Evolutionary conservation across 30 jellyfish, hydroid and myxozoan genomes (phyloP).

Genomic region (Chironex yamaguchii): DNA sequence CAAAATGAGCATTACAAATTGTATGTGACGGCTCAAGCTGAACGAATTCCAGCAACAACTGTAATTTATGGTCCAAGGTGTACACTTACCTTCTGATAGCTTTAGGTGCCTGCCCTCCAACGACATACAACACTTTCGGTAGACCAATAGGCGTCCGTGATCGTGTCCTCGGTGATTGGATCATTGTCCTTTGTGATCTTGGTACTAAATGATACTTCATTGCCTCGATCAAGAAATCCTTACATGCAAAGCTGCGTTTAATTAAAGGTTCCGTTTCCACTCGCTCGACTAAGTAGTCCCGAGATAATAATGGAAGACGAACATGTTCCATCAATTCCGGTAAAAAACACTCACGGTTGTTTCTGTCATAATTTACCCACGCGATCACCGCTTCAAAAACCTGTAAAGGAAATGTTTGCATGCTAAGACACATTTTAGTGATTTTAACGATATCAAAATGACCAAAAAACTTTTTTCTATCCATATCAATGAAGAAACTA

Average conservation of each 20-base stretch:
- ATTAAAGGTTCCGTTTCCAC: constrained; percentile 93
- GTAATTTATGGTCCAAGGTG: no score
- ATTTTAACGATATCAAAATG: no score
- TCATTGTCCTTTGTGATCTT: constrained; percentile 89
- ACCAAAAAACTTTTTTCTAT: no score
- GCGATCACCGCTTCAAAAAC: constrained; percentile 92
- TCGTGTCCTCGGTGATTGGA: constrained; percentile 89
- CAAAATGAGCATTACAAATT: no score
- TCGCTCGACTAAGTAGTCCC: constrained; percentile 95
- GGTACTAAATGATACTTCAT: constrained; percentile 94
- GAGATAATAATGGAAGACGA: constrained; percentile 95
- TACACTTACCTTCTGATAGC: constrained; percentile 92
- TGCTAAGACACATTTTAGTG: no score
- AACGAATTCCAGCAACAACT: no score
- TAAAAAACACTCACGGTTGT: constrained; percentile 66
- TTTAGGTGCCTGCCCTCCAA: constrained; percentile 99
- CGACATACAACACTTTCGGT: constrained; percentile 91
- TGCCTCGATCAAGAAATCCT: constrained; percentile 92
- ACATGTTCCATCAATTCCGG: constrained; percentile 88
- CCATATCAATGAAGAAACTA: no score
- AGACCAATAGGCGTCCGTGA: constrained; percentile 96
- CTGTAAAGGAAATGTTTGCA: no score
- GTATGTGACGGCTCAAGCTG: no score
- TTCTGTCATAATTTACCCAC: constrained; percentile 87
- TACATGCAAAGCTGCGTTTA: constrained; percentile 87